Evolutionary conservation across 2,888 invertebrate genomes (phyloP).

Genomic region (Fragum sueziense): DNA sequence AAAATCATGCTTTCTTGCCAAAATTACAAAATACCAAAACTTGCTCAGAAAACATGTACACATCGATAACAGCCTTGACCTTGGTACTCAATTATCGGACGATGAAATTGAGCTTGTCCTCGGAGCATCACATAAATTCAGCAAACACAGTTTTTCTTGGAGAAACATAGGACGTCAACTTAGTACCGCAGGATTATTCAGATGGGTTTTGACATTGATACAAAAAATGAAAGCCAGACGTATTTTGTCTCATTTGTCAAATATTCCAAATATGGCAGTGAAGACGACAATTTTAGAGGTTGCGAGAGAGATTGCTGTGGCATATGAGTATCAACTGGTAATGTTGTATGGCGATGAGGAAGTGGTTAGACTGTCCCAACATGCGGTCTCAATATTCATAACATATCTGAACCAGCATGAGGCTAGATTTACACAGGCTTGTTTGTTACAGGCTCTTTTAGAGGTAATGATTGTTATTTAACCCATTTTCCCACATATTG

Average conservation of each 20-base stretch:
- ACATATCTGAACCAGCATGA: constrained; percentile 53
- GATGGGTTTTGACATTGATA: constrained; percentile 53
- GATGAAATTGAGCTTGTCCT: constrained; percentile 64
- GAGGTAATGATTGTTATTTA: constrained; percentile 50
- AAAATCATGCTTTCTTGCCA: constrained; percentile 51
- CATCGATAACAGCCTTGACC: constrained; percentile 31
- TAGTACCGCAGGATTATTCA: constrained; percentile 36
- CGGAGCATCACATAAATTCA: constrained; percentile 36
- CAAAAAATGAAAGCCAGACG: constrained; percentile 57
- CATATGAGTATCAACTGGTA: constrained; percentile 65
- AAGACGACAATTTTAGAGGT: constrained; percentile 46
- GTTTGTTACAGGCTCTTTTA: constrained; percentile 59
- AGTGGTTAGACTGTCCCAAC: constrained; percentile 53
- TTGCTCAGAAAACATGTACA: constrained; percentile 55
- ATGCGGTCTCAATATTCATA: constrained; percentile 59
- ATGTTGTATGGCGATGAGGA: constrained; percentile 55
- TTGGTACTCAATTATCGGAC: constrained; percentile 29
- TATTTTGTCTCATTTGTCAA: constrained; percentile 54
- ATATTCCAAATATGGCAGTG: constrained; percentile 50
- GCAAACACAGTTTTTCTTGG: constrained; percentile 28
- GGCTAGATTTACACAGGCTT: constrained; percentile 45
- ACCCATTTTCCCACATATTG: too few relatives aligned
- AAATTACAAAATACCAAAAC: constrained; percentile 60
- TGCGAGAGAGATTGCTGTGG: constrained; percentile 51
- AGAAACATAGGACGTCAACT: constrained; percentile 45